Evolutionary conservation across 2,888 invertebrate genomes (phyloP).

Genomic region (Mechanitis messenoides): DNA sequence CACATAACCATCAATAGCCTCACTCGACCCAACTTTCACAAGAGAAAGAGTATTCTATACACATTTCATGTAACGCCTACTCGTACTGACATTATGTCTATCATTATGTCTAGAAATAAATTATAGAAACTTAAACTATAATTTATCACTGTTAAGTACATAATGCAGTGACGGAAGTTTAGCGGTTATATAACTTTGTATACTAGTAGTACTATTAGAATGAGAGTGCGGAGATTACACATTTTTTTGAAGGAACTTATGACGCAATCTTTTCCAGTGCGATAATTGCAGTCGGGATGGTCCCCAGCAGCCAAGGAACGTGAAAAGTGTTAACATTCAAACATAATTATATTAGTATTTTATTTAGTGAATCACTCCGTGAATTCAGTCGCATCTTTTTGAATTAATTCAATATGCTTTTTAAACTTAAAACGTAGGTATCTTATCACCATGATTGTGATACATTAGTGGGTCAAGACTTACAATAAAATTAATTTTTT

Average conservation of each 20-base stretch:
- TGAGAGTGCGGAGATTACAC: conserved; percentile 29
- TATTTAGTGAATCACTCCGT: conserved; percentile 13
- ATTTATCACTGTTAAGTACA: conserved; percentile 6
- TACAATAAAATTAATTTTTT: too few relatives aligned
- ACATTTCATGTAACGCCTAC: conserved; percentile 54
- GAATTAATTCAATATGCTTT: too few relatives aligned
- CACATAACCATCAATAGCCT: conserved; percentile 46
- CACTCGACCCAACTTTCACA: conserved; percentile 59
- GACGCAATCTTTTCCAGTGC: conserved; percentile 33
- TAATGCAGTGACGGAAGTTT: conserved; percentile 13
- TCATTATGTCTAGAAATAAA: conserved; percentile 6
- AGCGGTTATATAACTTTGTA: conserved; percentile 13
- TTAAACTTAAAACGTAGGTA: too few relatives aligned
- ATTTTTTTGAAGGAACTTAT: conserved; percentile 32
- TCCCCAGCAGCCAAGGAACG: conserved; percentile 27
- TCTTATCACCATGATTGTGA: too few relatives aligned
- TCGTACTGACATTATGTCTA: conserved; percentile 7
- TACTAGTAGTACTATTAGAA: not conserved
- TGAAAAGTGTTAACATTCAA: conserved; percentile 32
- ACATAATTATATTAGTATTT: conserved; percentile 32
- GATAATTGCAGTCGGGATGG: conserved; percentile 32
- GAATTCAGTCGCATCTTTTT: too few relatives aligned
- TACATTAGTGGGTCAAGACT: too few relatives aligned
- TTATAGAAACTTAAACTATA: conserved; percentile 21
- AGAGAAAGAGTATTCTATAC: conserved; percentile 55